Evolutionary conservation across 2,113 vertebrate genomes (phyloP).

Genomic region (Ptychochromis oligacanthus): DNA sequence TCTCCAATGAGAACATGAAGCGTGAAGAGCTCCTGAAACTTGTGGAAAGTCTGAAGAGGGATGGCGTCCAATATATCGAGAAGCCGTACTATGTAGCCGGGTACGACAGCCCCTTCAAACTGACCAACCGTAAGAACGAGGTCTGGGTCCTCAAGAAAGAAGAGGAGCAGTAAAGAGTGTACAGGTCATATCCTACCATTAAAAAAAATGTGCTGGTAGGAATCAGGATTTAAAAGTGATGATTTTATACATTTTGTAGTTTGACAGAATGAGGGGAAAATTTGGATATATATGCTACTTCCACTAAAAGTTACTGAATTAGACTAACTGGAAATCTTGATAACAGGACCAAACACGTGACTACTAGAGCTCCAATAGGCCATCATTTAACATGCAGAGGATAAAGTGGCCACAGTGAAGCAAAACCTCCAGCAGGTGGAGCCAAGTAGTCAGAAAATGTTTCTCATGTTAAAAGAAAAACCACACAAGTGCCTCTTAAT

Average conservation of each 20-base stretch:
- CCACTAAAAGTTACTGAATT: conserved; percentile 19
- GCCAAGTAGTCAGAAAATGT: conserved; percentile 1
- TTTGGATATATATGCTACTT: not conserved
- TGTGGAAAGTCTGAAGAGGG: conserved; percentile 78
- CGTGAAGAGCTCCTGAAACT: conserved; percentile 82
- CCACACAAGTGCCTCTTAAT: conserved; percentile 23
- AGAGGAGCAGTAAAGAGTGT: conserved; percentile 24
- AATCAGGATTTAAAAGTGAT: not conserved
- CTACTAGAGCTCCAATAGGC: not conserved
- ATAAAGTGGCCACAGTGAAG: not conserved
- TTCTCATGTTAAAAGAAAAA: not conserved
- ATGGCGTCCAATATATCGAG: conserved; percentile 77
- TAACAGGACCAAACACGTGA: not conserved
- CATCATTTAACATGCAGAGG: not conserved
- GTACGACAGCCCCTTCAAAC: conserved; percentile 83
- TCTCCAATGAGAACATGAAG: conserved; percentile 78
- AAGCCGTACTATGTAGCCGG: conserved; percentile 82
- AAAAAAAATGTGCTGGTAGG: no score
- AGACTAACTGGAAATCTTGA: not conserved
- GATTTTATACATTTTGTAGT: not conserved
- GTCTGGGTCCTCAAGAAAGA: conserved; percentile 80
- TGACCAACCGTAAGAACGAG: conserved; percentile 83
- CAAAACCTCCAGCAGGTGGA: conserved; percentile 38
- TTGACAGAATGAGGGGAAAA: not conserved
- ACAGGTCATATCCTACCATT: not conserved